A percentile compares a stretch with the other conserved stretches of the same genome.
Evolutionary conservation across 2,888 invertebrate genomes (phyloP).

Genomic region (Ernsta delagoae): DNA sequence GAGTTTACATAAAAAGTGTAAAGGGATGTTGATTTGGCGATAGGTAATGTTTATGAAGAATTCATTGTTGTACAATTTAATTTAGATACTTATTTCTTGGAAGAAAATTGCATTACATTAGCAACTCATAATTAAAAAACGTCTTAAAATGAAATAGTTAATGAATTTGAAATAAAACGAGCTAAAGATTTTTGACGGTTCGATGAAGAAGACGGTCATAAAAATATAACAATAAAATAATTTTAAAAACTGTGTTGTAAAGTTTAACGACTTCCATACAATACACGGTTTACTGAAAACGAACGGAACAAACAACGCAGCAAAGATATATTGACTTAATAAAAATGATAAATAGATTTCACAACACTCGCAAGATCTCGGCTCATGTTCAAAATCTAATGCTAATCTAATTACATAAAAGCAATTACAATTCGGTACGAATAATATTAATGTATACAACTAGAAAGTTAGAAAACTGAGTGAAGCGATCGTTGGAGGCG

Average conservation of each 20-base stretch:
- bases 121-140: too few relatives aligned
- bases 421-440: constrained; percentile 45
- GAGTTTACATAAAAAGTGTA: too few relatives aligned
- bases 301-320: too few relatives aligned
- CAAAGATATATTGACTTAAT: constrained; percentile 24
- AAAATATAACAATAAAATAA: constrained; percentile 16
- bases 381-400: constrained; percentile 40
- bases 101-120: too few relatives aligned
- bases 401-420: constrained; percentile 46
- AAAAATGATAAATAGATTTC: constrained; percentile 34
- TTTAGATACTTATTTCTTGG: too few relatives aligned
- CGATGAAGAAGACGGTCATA: constrained; percentile 8
- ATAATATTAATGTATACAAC: constrained; percentile 65
- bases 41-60: too few relatives aligned
- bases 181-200: constrained; percentile 14
- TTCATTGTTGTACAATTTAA: too few relatives aligned
- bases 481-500: constrained; percentile 53
- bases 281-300: too few relatives aligned
- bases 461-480: constrained; percentile 63
- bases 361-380: constrained; percentile 4
- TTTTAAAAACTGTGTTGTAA: constrained; percentile 10
- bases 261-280: constrained; percentile 13
- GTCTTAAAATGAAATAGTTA: too few relatives aligned
- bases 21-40: too few relatives aligned
- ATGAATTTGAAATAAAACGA: not conserved